These are phyloP conservation scores for Danio albolineatus DNA, from an alignment of 2,797 vertebrate species.

Conservation along the genomic window DNA sequence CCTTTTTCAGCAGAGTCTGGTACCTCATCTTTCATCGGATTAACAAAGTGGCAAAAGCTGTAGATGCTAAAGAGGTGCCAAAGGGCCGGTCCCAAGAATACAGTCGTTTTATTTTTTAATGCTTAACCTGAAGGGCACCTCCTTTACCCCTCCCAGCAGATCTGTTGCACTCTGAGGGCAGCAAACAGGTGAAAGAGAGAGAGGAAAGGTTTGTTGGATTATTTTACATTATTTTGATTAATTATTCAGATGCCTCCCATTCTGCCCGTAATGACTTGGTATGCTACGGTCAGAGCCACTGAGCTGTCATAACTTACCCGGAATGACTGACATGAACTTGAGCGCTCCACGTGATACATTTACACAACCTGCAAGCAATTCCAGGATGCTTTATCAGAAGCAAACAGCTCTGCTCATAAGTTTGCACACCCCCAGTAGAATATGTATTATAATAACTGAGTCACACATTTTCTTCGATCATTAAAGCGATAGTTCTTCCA, in stretches of 20 bases:
- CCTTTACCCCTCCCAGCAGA: constrained; percentile 57
- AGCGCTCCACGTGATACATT: constrained; percentile 40
- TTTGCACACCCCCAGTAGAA: neutral
- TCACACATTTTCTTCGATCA: no score
- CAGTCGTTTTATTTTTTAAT: constrained; percentile 50
- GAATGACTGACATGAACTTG: constrained; percentile 51
- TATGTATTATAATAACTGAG: no score
- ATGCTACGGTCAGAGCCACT: constrained; percentile 70
- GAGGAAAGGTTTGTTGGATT: constrained; percentile 78
- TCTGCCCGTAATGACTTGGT: constrained; percentile 71
- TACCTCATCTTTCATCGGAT: constrained; percentile 30
- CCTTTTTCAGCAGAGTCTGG: neutral
- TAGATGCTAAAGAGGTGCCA: constrained; percentile 12
- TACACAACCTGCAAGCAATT: constrained; percentile 36
- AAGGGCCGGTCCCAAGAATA: constrained; percentile 17
- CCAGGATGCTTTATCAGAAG: constrained; percentile 7
- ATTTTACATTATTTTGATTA: constrained; percentile 86
- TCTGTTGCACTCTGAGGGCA: constrained; percentile 65
- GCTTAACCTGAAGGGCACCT: constrained; percentile 76
- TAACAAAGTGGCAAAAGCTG: constrained; percentile 30
- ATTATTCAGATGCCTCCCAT: constrained; percentile 82
- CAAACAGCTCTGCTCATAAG: constrained; percentile 3
- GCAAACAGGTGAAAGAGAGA: constrained; percentile 75
- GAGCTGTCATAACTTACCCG: constrained; percentile 50
- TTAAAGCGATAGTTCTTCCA: no score